Evolutionary conservation across 1,140 invertebrate genomes (phyloP), one percentile per base, ranked within the genome.

Genomic region (Akabosia matsudoensis): DNA sequence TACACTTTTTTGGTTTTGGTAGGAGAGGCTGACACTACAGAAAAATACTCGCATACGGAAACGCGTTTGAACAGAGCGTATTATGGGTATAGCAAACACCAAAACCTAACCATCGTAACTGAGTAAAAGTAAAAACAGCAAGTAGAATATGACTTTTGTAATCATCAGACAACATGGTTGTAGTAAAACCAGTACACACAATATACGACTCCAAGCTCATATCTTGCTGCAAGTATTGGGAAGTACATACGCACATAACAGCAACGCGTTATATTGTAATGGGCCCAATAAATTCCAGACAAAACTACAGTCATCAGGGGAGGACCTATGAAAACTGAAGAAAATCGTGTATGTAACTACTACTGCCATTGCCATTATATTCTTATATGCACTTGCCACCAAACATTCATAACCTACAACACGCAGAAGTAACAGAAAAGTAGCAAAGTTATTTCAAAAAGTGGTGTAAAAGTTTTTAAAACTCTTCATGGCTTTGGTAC

Each of bases 231-330:
- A n/a, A n/a, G 7, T 45, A 7, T 45, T 18, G 18, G 7, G 18
- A 45, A 18, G 7, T 45, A 45, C 7, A 18, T 45, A 45, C 54
- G 24, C 54, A n/a, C 14, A 61, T 4, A 61, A 67, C 28, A 67
- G 61, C 61, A 30, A 2, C 28, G 64, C 26, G 33, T 34, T 72
- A 18, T 45, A 45, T n/a, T n/a, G 52, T 73, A 76, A 76, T 76
- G 75, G 75, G 73, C 73, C 75, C 75, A 77, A 77, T 77, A 77
- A 77, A 77, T 77, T 77, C 73, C 67, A 73, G 34, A 33, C 72
- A 77, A 74, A 73, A 77, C 74, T 72, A 77, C 76, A 74, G 37
- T 71, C 54, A 77, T 71, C 51, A 77, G 76, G 76, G 72, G 76
- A 67, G 61, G 61, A 30, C 61, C 61, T 24, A 67, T 30, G 61